Percentiles rank a stretch among this genome's conserved stretches.
Conservation (phyloP, 2,888 invertebrate species). For the Piscicola geometra region DNA sequence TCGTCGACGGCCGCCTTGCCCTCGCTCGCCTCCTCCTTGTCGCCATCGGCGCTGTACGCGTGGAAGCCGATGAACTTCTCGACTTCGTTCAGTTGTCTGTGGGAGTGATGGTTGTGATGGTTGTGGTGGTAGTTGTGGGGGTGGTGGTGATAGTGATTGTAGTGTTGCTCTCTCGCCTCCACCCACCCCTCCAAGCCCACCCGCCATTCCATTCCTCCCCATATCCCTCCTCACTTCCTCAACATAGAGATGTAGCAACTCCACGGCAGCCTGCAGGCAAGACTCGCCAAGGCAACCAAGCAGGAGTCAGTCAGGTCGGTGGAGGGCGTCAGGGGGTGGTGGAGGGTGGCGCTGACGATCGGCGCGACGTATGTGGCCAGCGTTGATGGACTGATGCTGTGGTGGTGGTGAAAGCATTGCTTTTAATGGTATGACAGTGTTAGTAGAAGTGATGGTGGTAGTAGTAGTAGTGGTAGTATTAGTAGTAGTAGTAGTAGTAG, state of each 20-base stretch:
- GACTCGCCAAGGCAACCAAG: conserved; percentile 70
- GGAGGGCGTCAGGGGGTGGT: conserved; percentile 66
- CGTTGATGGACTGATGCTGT: conserved; percentile 57
- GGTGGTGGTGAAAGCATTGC: conserved; percentile 48
- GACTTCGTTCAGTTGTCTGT: background rate
- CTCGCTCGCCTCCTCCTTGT: background rate
- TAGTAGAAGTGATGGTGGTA: background rate
- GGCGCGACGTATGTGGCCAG: conserved; percentile 81
- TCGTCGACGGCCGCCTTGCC: background rate
- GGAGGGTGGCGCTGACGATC: conserved; percentile 72
- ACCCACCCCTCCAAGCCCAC: background rate
- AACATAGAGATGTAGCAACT: conserved; percentile 78
- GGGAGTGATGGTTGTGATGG: background rate
- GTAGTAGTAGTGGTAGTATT: background rate
- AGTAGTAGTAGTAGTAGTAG: background rate
- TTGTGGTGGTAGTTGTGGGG: too few relatives aligned
- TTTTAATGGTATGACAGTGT: background rate
- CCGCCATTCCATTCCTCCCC: too few relatives aligned
- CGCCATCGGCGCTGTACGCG: conserved; percentile 29
- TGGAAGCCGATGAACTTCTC: background rate
- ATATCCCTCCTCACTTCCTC: conserved; percentile 58
- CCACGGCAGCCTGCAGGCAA: conserved; percentile 79
- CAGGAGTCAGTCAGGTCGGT: conserved; percentile 71
- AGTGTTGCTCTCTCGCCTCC: background rate
- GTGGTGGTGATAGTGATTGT: too few relatives aligned